These are phyloP conservation scores for Pygathrix nemaeus DNA, from an alignment of 2,113 vertebrate genomes.

Conservation along the genomic window DNA sequence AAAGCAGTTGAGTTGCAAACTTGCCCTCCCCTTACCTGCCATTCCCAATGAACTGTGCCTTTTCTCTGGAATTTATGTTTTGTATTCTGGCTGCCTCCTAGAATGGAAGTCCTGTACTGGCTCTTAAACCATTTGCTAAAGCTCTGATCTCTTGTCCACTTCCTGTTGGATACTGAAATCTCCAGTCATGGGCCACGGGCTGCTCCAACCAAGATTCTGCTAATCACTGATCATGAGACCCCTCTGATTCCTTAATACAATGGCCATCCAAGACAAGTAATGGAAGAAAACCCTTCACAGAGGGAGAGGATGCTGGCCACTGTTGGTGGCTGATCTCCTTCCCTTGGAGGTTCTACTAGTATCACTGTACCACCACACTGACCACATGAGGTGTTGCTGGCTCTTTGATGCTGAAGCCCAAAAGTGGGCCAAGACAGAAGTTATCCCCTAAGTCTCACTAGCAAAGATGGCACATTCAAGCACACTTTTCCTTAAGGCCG, in stretches of 20 bases:
- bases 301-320: background rate
- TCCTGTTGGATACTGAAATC: background rate
- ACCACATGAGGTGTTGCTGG: background rate
- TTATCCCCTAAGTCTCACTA: background rate
- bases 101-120: background rate
- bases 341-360: background rate
- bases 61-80: background rate
- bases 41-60: background rate
- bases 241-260: background rate
- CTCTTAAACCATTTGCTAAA: background rate
- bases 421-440: background rate
- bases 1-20: background rate
- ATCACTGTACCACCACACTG: background rate
- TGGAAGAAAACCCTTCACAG: background rate
- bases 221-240: background rate
- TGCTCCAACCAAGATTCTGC: background rate
- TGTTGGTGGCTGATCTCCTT: background rate
- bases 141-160: background rate
- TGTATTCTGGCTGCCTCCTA: background rate
- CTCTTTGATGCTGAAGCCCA: background rate
- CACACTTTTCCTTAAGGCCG: background rate
- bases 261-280: background rate
- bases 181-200: background rate
- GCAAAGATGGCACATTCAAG: background rate
- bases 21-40: background rate